Conservation (phyloP, 2,888 invertebrate species). For the Cryptus viduatorius region DNA sequence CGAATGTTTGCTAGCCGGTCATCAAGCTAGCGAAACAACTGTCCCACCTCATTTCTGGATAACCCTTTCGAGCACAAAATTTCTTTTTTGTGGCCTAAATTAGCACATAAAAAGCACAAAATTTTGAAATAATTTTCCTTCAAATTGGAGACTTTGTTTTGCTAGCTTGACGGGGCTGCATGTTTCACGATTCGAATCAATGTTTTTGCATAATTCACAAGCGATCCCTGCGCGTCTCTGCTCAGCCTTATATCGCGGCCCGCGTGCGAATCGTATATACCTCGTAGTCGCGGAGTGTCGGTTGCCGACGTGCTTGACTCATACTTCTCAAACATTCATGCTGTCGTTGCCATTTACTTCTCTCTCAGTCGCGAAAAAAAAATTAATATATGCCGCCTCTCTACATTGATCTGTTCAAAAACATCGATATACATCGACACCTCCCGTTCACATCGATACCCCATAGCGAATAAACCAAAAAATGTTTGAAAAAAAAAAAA, state of each 20-base stretch:
- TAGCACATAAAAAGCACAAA: too few species aligned
- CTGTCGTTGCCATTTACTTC: slow-evolving; percentile 14
- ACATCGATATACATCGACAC: slow-evolving; percentile 11
- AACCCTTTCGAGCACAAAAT: too few species aligned
- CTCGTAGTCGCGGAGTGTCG: neutral
- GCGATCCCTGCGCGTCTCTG: slow-evolving; percentile 61
- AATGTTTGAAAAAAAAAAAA: neutral
- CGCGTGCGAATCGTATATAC: neutral
- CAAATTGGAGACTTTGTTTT: too few species aligned
- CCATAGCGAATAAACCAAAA: neutral
- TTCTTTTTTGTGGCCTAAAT: too few species aligned
- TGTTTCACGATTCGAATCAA: slow-evolving; percentile 77
- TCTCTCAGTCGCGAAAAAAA: slow-evolving; percentile 18
- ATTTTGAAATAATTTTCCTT: too few species aligned
- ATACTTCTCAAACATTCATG: slow-evolving; percentile 60
- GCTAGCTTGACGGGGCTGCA: too few species aligned
- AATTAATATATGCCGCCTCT: neutral
- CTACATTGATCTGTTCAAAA: neutral
- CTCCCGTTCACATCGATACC: neutral
- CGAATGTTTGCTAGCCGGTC: too few species aligned
- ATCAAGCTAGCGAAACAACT: too few species aligned
- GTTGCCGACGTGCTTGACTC: slow-evolving; percentile 37
- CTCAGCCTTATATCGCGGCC: slow-evolving; percentile 12
- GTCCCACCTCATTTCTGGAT: too few species aligned
- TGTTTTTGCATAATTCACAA: slow-evolving; percentile 79